phyloP scores from a whole-genome alignment of 2,113 vertebrate genomes.

The Nannospalax galili region DNA sequence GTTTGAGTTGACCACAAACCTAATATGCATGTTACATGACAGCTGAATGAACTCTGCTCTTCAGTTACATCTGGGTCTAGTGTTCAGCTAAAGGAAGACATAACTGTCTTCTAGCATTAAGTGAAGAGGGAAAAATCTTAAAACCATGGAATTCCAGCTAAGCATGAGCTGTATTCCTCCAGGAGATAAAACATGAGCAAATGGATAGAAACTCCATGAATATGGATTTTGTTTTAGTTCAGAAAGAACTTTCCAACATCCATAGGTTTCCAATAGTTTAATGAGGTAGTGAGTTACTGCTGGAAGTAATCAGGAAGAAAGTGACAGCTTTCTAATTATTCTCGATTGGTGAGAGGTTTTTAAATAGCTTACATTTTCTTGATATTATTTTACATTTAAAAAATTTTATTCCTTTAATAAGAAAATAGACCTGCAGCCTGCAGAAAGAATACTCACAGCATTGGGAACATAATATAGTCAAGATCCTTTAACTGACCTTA shows the following conservation, averaged over 20 bases:
- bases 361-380: constrained; percentile 28
- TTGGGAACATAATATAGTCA: neutral
- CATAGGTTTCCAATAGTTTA: constrained; percentile 24
- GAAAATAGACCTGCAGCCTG: neutral
- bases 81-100: neutral
- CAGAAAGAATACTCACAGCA: neutral
- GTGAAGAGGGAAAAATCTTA: neutral
- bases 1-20: constrained; percentile 1
- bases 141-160: constrained; percentile 47
- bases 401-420: neutral
- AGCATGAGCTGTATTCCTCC: constrained; percentile 36
- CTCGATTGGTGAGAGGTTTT: neutral
- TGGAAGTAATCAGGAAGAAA: constrained; percentile 21
- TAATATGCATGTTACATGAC: neutral
- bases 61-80: neutral
- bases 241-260: constrained; percentile 38
- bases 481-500: neutral
- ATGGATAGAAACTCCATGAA: constrained; percentile 22
- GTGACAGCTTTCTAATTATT: neutral
- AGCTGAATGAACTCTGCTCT: constrained; percentile 8
- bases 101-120: constrained; percentile 37
- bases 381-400: constrained; percentile 17
- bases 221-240: constrained; percentile 35
- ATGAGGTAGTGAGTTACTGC: constrained; percentile 8
- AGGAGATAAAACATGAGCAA: constrained; percentile 50